Evolutionary conservation across 1,140 invertebrate genomes (phyloP), one percentile per base, ranked within the genome.

Genomic region (Drosophila nebulosa): DNA sequence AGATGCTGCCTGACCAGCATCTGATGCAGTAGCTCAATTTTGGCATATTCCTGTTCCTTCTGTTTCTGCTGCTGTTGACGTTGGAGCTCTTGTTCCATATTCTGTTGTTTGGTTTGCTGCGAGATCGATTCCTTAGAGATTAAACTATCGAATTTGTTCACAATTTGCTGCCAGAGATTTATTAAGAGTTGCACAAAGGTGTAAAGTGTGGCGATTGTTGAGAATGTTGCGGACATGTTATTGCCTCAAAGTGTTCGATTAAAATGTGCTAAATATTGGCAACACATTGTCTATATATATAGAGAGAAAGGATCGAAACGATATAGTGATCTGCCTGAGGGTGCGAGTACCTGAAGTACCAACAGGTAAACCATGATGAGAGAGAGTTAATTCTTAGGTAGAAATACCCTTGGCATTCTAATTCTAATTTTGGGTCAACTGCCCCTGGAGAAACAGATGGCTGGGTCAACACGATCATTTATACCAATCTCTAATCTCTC

Each of bases 1-100:
- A 83, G 22, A 27, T 84, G 79, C n/a, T 83, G 79, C 36, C 42
- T 56, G 12, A 83, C 79, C 3, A 83, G 58, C 26, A 83, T 56
- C 2, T 68, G 79, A 64, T 84, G 79, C 42, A 83, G 58, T 18
- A 84, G 46, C 46, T 75, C 75, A 55, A 84, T 58, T 27, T 79
- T 79, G 32, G 63, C 79, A 53, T 84, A 57, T 4, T 51, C 62
- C 42, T 51, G 18, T 5, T 59, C 39, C 46, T 55, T 52, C 2
- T 21, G 55, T 4, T 52, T 16, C 5, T 22, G 18, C 14, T 16
- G 12, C 32, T 50, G 21, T 1, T 9, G 52, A 7, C 53, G 39
- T 6, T 4, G 0, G 10, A 6, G 22, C 9, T 7, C 24, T 16
- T 18, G 14, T 9, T 66, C 62, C 50, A 65, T 59, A 10, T 9